These are phyloP conservation scores for Gymnoscopelus braueri DNA, from an alignment of 2,797 vertebrate genomes.

Conservation along the genomic window DNA sequence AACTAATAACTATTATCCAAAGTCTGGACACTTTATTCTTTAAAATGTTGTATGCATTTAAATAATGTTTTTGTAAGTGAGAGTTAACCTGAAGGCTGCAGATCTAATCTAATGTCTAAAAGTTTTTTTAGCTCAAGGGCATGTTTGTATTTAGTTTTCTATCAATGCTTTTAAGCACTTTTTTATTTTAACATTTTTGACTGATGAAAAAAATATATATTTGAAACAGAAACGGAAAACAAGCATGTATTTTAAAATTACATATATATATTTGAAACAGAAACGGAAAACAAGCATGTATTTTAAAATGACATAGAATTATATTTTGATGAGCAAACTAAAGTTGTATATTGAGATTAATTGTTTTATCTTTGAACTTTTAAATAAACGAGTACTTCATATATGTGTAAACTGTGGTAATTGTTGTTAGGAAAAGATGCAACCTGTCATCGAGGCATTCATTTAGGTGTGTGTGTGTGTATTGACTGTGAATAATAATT, in stretches of 20 bases:
- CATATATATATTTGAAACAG: background rate
- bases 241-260: too few relatives aligned
- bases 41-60: too few relatives aligned
- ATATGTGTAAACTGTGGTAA: background rate
- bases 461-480: background rate
- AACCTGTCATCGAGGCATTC: background rate
- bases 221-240: too few relatives aligned
- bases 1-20: too few relatives aligned
- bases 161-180: conserved; percentile 22
- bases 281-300: too few relatives aligned
- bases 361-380: background rate
- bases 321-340: conserved; percentile 4
- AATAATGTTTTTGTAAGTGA: too few relatives aligned
- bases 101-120: background rate
- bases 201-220: background rate
- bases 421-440: background rate
- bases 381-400: conserved; percentile 37
- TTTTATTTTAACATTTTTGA: background rate
- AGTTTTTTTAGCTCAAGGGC: background rate
- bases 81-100: too few relatives aligned
- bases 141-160: background rate
- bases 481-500: background rate
- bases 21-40: too few relatives aligned
- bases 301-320: background rate
- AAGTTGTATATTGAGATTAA: background rate